These are phyloP conservation scores for Vesta saturnalis DNA, from an alignment of 2,888 invertebrate species.

Conservation along the genomic window DNA sequence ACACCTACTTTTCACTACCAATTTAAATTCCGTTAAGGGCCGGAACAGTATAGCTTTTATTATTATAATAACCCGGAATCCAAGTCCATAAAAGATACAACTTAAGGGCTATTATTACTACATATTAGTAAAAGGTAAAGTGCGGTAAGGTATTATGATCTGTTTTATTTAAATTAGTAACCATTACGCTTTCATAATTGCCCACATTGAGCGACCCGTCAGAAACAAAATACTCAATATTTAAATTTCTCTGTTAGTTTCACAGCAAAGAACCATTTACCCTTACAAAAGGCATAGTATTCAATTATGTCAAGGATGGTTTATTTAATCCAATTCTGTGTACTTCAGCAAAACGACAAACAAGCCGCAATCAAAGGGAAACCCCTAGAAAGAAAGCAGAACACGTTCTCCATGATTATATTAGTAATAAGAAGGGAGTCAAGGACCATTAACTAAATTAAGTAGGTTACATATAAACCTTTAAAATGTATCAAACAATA, in stretches of 20 bases:
- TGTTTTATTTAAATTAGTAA: too few species aligned
- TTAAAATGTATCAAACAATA: neutral
- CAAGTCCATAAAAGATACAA: too few species aligned
- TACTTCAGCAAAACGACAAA: constrained; percentile 20
- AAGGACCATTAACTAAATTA: constrained; percentile 49
- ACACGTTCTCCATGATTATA: constrained; percentile 21
- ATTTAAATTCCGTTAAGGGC: too few species aligned
- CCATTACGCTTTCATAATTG: too few species aligned
- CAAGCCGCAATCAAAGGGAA: constrained; percentile 28
- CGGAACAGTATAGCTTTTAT: too few species aligned
- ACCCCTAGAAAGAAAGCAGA: constrained; percentile 20
- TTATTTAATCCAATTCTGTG: constrained; percentile 7
- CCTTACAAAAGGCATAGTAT: neutral
- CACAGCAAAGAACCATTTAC: neutral
- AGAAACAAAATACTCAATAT: neutral
- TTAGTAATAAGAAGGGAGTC: constrained; percentile 38
- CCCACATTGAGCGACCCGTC: neutral
- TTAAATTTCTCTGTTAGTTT: neutral
- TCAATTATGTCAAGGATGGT: constrained; percentile 23
- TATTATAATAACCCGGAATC: too few species aligned
- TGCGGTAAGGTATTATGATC: too few species aligned
- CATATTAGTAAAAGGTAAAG: too few species aligned
- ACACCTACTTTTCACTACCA: too few species aligned
- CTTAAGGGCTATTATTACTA: too few species aligned
- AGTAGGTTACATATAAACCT: constrained; percentile 38